Conservation (phyloP, 37 sponge, comb jelly and placozoan species). For the Spongilla lacustris region DNA sequence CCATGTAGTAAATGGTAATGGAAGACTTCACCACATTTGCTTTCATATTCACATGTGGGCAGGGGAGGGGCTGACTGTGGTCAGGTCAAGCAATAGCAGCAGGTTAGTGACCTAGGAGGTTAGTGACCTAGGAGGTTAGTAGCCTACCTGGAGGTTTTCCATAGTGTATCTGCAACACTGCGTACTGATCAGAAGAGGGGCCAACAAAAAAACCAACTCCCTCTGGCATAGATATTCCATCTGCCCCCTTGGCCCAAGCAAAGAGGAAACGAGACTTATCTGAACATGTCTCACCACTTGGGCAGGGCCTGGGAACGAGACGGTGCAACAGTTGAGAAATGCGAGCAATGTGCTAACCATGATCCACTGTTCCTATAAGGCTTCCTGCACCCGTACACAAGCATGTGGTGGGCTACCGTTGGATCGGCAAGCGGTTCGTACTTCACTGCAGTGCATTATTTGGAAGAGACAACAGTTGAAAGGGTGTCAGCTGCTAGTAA, state of each 20-base stretch:
- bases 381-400: constrained; percentile 77
- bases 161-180: constrained; percentile 89
- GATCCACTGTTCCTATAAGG: neutral
- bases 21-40: no score
- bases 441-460: constrained; percentile 65
- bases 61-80: no score
- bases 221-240: constrained; percentile 66
- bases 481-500: neutral
- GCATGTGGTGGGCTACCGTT: constrained; percentile 73
- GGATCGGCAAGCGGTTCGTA: constrained; percentile 71
- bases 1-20: no score
- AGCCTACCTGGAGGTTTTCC: constrained; percentile 27
- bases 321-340: neutral
- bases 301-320: constrained; percentile 22
- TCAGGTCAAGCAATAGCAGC: no score
- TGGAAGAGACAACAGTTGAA: neutral
- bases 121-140: no score
- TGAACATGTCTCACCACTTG: constrained; percentile 3
- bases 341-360: constrained; percentile 7
- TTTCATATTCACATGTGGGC: no score
- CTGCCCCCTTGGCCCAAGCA: constrained; percentile 87
- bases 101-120: no score
- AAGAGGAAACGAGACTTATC: constrained; percentile 32
- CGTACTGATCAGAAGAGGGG: constrained; percentile 27
- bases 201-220: constrained; percentile 86